phyloP scores from a whole-genome alignment of 2,113 vertebrate genomes.

The Microtus richardsoni region DNA sequence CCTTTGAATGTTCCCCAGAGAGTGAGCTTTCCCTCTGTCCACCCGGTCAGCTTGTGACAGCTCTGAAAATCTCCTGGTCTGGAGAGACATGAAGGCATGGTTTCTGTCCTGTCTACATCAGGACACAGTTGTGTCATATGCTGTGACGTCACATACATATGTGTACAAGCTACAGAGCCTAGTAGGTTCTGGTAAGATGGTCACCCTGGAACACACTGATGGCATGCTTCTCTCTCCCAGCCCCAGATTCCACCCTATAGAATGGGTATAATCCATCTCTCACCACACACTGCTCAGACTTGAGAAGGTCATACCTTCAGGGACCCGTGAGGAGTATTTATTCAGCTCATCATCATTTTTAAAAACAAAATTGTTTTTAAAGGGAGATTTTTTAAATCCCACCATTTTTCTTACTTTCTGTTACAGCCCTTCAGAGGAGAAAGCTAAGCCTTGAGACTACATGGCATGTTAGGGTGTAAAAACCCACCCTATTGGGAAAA shows the following conservation, averaged over 20 bases:
- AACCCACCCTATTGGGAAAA: background rate
- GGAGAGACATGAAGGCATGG: background rate
- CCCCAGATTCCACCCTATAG: background rate
- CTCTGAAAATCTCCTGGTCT: background rate
- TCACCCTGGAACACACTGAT: background rate
- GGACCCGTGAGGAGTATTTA: background rate
- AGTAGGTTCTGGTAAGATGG: fast-evolving
- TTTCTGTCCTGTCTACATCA: background rate
- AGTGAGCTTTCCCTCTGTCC: background rate
- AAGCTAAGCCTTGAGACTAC: conserved; percentile 3
- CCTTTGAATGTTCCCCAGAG: background rate
- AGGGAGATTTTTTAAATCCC: background rate
- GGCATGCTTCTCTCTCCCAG: background rate
- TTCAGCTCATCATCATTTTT: background rate
- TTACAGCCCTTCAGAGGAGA: background rate
- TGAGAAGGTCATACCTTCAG: background rate
- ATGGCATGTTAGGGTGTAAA: background rate
- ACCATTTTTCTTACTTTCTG: background rate
- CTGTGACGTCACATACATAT: fast-evolving
- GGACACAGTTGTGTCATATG: background rate
- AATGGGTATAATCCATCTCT: background rate
- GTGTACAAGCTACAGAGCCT: background rate
- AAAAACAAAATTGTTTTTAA: background rate
- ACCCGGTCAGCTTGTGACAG: too few relatives aligned
- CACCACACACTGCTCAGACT: background rate